Evolutionary conservation across 2,888 invertebrate genomes (phyloP).

Genomic region (Quadriops clusia): DNA sequence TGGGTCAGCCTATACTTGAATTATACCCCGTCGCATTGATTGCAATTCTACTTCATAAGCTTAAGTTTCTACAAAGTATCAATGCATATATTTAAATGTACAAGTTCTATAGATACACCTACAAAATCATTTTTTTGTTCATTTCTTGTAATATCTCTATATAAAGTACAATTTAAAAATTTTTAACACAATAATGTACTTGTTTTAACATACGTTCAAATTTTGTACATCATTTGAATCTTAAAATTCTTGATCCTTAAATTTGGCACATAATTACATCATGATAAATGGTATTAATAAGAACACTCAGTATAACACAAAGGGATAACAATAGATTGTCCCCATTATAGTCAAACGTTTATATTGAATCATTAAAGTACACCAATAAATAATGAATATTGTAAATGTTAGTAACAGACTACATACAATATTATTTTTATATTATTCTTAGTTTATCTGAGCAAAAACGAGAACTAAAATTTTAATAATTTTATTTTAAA

Average conservation of each 20-base stretch:
- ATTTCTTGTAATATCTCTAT: too few species aligned
- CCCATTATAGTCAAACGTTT: constrained; percentile 37
- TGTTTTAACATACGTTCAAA: constrained; percentile 6
- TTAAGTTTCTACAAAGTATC: too few species aligned
- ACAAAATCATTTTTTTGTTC: too few species aligned
- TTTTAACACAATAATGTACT: constrained; percentile 1
- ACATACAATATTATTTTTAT: too few species aligned
- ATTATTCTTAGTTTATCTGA: too few species aligned
- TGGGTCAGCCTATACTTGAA: constrained; percentile 4
- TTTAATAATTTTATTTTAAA: too few species aligned
- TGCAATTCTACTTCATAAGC: too few species aligned
- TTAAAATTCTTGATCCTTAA: constrained; percentile 23
- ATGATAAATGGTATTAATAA: constrained; percentile 11
- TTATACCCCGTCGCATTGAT: too few species aligned
- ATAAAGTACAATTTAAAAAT: constrained; percentile 13
- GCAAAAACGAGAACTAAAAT: too few species aligned
- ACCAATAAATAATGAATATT: too few species aligned
- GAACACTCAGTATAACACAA: constrained; percentile 28
- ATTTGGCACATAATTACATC: constrained; percentile 28
- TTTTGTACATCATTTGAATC: constrained; percentile 18
- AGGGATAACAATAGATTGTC: constrained; percentile 36
- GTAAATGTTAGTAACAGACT: constrained; percentile 24
- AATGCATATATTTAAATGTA: too few species aligned
- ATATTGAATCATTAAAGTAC: constrained; percentile 19
- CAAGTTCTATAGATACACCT: too few species aligned